Conservation (phyloP, 2,888 invertebrate species). For the Idaea biselata region DNA sequence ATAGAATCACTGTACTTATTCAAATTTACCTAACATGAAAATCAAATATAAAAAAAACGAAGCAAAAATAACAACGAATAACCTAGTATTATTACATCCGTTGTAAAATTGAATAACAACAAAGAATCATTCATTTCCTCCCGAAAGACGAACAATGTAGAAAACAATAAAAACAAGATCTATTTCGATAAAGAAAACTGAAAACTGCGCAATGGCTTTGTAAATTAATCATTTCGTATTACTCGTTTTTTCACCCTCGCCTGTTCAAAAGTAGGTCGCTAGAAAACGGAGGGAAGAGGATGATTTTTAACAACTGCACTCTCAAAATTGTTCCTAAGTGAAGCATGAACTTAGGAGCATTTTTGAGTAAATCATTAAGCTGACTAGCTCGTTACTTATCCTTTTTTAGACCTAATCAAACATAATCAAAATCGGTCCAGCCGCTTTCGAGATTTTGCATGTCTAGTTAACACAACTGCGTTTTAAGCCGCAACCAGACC, state of each 20-base stretch:
- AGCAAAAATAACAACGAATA: not conserved
- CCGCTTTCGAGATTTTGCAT: no score
- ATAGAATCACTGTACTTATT: no score
- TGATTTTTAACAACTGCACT: not conserved
- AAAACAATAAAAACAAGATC: not conserved
- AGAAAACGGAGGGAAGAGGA: not conserved
- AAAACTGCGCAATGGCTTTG: not conserved
- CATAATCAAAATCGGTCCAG: no score
- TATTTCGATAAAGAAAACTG: not conserved
- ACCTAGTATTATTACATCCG: not conserved
- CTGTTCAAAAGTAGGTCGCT: not conserved
- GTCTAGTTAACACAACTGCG: no score
- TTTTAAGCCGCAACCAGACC: no score
- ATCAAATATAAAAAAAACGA: not conserved
- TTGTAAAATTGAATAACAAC: not conserved
- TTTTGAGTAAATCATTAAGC: no score
- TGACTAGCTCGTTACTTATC: no score
- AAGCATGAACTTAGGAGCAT: no score
- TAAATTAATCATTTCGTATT: slow-evolving; percentile 1
- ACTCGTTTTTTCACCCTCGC: not conserved
- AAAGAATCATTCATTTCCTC: slow-evolving; percentile 1
- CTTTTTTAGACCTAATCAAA: no score
- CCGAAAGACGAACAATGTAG: not conserved
- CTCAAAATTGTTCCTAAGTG: no score
- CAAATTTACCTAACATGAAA: not conserved